Base-by-base conservation (phyloP, 2,113 vertebrate genomes). In the Xiphorhynchus elegans region DNA sequence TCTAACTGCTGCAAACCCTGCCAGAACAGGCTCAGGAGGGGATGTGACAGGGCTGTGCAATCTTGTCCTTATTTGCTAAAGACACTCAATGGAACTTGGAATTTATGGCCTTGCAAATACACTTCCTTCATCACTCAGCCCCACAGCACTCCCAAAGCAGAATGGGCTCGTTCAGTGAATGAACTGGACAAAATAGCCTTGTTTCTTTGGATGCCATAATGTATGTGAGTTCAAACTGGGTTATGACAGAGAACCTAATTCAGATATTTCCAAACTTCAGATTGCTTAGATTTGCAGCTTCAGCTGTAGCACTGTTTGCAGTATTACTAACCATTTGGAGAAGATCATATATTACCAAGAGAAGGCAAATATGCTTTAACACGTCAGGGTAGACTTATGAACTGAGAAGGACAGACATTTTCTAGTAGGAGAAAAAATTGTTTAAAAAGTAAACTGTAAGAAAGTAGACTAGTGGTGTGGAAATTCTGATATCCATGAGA, bases 251-350 rank as follows among this genome's bases (percentile, higher is more conserved):
- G 25, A 87, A 37, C 35, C 13, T 76, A 40, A 66, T 79, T 64
- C 28, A 23, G 24, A 1, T 82, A 13, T 88, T 86, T 76, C 67
- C 49, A 53, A 58, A 37, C 9, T 55, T 88, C 58, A 25, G 47
- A 28, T 87, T 80, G 64, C 84, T 87, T 67, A 56, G 87, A 39
- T 81, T 91, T 89, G 42, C 63, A 83, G 53, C 50, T 46, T 77
- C 59, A 74, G 64, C 80, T 89, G 84, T 47, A 89, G 35, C 35
- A 37, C 4, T 5, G 20, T 63, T 86, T 63, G 33, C 28, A 44
- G 29, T 56, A 40, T 60, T 85, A 46, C 11, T 70, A 21, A 73
- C 35, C 35, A 3, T 69, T 83, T 52, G 50, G 31, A 19, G 87
- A 87, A 70, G 50, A 18, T 80, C 2, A 3, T 12, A 2, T 42